These are phyloP conservation scores for Caenorhabditis wallacei DNA, from an alignment of 2,888 invertebrate species.

Conservation along the genomic window DNA sequence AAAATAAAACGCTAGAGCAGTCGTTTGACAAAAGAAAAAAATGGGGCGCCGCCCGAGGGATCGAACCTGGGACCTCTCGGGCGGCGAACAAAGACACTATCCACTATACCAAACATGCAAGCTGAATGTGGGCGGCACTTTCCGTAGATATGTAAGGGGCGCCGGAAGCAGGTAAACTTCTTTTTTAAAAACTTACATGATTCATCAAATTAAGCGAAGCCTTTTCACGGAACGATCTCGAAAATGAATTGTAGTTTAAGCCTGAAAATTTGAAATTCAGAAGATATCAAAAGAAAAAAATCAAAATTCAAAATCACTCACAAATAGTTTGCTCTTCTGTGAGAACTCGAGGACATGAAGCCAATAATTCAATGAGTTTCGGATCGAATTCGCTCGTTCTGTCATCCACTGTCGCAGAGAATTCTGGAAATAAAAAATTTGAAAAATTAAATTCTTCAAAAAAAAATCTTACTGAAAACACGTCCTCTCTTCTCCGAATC, in stretches of 20 bases:
- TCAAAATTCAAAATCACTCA: neutral
- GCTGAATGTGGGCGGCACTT: no score
- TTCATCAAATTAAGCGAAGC: neutral
- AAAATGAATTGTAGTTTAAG: conserved; percentile 9
- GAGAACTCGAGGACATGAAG: neutral
- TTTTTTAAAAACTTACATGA: conserved; percentile 16
- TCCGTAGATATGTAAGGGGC: no score
- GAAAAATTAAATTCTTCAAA: neutral
- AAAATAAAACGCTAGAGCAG: no score
- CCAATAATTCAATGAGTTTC: conserved; percentile 26
- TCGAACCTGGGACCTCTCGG: no score
- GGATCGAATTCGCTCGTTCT: conserved; percentile 15
- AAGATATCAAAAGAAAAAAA: no score
- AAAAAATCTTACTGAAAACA: conserved; percentile 40
- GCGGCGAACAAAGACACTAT: no score
- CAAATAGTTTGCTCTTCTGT: neutral
- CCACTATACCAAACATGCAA: no score
- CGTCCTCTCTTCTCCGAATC: conserved; percentile 19
- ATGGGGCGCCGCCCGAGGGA: no score
- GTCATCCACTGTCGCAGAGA: neutral
- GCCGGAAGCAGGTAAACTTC: no score
- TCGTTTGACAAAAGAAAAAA: no score
- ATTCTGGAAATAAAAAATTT: conserved; percentile 22
- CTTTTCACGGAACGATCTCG: neutral
- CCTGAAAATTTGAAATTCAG: no score